Percentiles rank a stretch among this genome's conserved stretches.
These are phyloP conservation scores for Lymantria dispar DNA, from an alignment of 2,888 invertebrate genomes.

Conservation along the genomic window DNA sequence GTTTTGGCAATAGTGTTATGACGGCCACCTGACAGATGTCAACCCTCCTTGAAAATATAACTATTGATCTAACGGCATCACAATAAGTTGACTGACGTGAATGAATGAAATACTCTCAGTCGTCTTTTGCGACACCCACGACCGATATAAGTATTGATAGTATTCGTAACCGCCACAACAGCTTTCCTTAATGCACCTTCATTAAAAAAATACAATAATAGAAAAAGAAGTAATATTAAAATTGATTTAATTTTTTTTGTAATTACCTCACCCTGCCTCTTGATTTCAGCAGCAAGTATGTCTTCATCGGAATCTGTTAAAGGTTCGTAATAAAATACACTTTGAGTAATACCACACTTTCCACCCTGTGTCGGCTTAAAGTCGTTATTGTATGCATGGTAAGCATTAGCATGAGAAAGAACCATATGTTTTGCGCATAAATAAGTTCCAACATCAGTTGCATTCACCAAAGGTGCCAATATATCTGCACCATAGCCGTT, in stretches of 20 bases:
- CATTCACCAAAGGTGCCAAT: slow-evolving; percentile 50
- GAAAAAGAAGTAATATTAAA: too few species aligned
- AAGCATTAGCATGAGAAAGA: slow-evolving; percentile 76
- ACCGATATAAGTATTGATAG: too few species aligned
- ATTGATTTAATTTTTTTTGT: neutral
- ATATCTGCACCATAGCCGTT: slow-evolving; percentile 60
- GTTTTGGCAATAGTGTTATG: too few species aligned
- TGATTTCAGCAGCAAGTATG: slow-evolving; percentile 39
- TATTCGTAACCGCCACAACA: too few species aligned
- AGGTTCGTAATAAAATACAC: slow-evolving; percentile 32
- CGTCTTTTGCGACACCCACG: too few species aligned
- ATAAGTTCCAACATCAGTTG: slow-evolving; percentile 68
- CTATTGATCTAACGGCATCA: too few species aligned
- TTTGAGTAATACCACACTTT: slow-evolving; percentile 20
- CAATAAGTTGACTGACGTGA: too few species aligned
- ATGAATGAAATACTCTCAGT: too few species aligned
- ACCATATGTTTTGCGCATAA: slow-evolving; percentile 70
- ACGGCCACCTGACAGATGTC: too few species aligned
- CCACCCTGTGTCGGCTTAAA: slow-evolving; percentile 43
- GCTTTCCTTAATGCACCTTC: too few species aligned
- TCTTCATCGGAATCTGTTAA: slow-evolving; percentile 42
- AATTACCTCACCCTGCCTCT: slow-evolving; percentile 19
- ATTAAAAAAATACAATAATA: too few species aligned
- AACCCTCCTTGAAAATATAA: too few species aligned
- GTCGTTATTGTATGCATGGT: slow-evolving; percentile 53